Evolutionary conservation across 2,888 invertebrate genomes (phyloP).

Genomic region (Caradrina kadenii): DNA sequence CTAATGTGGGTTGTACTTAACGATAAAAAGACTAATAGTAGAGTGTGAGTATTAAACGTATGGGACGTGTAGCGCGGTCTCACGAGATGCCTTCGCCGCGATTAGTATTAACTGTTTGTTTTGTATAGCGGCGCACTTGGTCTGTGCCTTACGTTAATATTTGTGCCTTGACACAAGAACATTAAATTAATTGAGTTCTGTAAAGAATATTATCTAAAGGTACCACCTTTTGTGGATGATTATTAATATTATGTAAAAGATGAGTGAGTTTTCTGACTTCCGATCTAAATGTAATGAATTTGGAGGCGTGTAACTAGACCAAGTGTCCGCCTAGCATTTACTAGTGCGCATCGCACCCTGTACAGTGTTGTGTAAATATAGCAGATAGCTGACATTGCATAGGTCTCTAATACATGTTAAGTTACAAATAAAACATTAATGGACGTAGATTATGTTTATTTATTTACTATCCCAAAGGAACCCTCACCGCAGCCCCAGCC

Average conservation of each 20-base stretch:
- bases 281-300: neutral
- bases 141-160: conserved; percentile 47
- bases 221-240: neutral
- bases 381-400: conserved; percentile 75
- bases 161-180: conserved; percentile 33
- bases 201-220: neutral
- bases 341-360: conserved; percentile 75
- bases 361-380: conserved; percentile 89
- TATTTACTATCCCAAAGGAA: conserved; percentile 31
- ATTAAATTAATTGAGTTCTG: neutral
- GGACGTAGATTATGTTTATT: conserved; percentile 74
- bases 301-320: conserved; percentile 47
- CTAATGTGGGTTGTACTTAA: conserved; percentile 82
- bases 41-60: conserved; percentile 79
- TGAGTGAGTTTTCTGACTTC: conserved; percentile 5
- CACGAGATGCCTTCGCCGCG: conserved; percentile 80
- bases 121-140: conserved; percentile 73
- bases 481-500: neutral
- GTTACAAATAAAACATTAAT: conserved; percentile 88
- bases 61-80: conserved; percentile 72
- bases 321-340: conserved; percentile 83
- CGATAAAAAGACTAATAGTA: conserved; percentile 80
- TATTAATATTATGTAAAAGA: neutral
- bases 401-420: conserved; percentile 83
- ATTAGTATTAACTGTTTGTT: conserved; percentile 82